Evolutionary conservation across 1,140 invertebrate species (phyloP), one percentile per base, ranked within the genome.

Genomic region (Epicauta chinensis): DNA sequence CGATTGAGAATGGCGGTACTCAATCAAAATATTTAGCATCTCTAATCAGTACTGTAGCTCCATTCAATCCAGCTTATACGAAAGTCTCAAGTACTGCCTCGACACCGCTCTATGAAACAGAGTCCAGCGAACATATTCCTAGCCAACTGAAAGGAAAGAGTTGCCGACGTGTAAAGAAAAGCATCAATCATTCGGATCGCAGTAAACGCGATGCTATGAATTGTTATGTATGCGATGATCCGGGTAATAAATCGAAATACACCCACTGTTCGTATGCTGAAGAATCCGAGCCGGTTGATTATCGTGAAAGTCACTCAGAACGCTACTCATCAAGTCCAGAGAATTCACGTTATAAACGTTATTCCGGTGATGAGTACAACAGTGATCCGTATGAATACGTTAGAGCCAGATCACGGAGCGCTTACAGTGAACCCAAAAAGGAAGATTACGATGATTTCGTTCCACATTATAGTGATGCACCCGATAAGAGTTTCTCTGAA

Each of bases 221-320:
- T 31, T 81, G 77, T 46, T 78, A 75, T 53, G 66, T 71, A 6
- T 79, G 77, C 52, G 74, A 73, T 52, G 72, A 79, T 50, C 67
- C 70, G 1, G 66, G 66, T 37, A 70, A 63, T 17, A 74, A 73
- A 13, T 65, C 67, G 1, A 72, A 60, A 42, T 77, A 70, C 39
- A 75, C 77, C 51, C 68, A 75, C 40, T 79, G 77, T 60, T 72
- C 72, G 0, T 75, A 75, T 43, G 48, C 58, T 2, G 64, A 67
- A 2, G 58, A 69, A 16, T 59, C 65, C 13, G 62, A 69, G 37
- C 63, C 61, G n/a, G 63, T 65, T 14, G 60, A 68, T 12, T 66
- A 69, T 43, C 69, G 68, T 53, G 39, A 63, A 16, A 63, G 66
- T 47, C 62, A 55, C 35, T 61, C 62, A n/a, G 50, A 64, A 48